phyloP scores from a whole-genome alignment of 2,888 invertebrate genomes.

The Zygothrica quintamaculata region DNA sequence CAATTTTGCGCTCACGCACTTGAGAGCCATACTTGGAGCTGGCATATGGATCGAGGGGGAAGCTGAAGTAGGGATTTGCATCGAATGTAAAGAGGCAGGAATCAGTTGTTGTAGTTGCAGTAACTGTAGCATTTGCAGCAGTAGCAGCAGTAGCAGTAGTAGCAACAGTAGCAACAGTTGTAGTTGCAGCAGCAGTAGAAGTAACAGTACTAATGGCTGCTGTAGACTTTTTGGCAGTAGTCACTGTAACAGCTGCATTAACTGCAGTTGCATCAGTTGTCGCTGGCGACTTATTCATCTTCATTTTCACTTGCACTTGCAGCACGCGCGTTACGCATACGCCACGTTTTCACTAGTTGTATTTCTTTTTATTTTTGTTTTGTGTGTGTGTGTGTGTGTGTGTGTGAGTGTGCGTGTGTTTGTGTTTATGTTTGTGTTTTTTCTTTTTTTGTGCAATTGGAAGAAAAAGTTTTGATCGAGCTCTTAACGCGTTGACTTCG shows the following conservation, averaged over 20 bases:
- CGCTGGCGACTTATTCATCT: conserved; percentile 30
- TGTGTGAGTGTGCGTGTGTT: no score
- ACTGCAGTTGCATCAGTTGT: conserved; percentile 1
- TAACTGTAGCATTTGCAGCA: neutral
- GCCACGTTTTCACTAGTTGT: conserved; percentile 35
- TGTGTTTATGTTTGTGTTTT: no score
- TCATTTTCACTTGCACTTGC: conserved; percentile 14
- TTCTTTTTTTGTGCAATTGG: neutral
- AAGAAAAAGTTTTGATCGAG: conserved; percentile 21
- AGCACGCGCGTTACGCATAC: conserved; percentile 47
- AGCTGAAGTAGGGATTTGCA: conserved; percentile 56
- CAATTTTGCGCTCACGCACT: conserved; percentile 81
- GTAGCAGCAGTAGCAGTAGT: neutral
- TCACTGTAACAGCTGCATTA: neutral
- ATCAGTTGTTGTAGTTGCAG: neutral
- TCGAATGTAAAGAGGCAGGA: conserved; percentile 59
- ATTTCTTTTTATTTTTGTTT: no score
- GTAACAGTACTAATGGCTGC: conserved; percentile 1
- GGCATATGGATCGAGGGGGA: conserved; percentile 52
- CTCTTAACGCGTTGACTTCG: conserved; percentile 58
- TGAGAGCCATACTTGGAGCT: conserved; percentile 78
- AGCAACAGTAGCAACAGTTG: neutral
- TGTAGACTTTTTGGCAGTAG: neutral
- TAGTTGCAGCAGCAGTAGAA: no score
- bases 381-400: no score